These are phyloP conservation scores for Flexamia atlantica DNA, from an alignment of 2,888 invertebrate genomes.

Conservation along the genomic window DNA sequence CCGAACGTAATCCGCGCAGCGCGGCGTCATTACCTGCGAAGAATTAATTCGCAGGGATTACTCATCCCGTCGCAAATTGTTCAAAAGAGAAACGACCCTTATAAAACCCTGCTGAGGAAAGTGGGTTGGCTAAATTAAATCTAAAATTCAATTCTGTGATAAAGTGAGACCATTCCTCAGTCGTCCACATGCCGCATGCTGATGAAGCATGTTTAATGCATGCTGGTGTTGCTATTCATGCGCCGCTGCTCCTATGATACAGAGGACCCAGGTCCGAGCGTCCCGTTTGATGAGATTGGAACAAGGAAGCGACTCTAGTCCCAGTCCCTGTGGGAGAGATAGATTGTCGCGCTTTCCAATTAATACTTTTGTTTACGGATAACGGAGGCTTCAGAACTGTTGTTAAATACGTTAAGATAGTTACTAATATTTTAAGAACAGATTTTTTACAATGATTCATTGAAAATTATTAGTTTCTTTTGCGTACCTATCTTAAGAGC, in stretches of 20 bases:
- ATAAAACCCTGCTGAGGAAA: neutral
- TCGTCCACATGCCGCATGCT: neutral
- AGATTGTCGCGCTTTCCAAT: too few species aligned
- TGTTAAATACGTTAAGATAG: too few species aligned
- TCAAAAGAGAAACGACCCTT: conserved; percentile 7
- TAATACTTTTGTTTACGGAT: too few species aligned
- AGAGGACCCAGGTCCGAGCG: too few species aligned
- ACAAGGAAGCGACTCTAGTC: too few species aligned
- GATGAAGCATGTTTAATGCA: conserved; percentile 39
- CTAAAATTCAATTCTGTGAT: conserved; percentile 44
- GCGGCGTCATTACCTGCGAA: neutral
- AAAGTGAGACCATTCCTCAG: neutral
- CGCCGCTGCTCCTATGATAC: neutral
- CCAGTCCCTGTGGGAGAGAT: too few species aligned
- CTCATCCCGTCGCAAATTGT: conserved; percentile 8
- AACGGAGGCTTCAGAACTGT: too few species aligned
- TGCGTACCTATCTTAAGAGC: too few species aligned
- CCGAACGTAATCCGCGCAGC: neutral
- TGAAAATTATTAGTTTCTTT: too few species aligned
- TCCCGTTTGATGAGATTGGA: too few species aligned
- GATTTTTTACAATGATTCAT: too few species aligned
- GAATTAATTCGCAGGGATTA: conserved; percentile 10
- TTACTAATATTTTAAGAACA: too few species aligned
- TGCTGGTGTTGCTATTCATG: conserved; percentile 18
- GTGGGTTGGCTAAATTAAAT: conserved; percentile 36